phyloP scores from a whole-genome alignment of 2,113 vertebrate species.

The Mugil cephalus region DNA sequence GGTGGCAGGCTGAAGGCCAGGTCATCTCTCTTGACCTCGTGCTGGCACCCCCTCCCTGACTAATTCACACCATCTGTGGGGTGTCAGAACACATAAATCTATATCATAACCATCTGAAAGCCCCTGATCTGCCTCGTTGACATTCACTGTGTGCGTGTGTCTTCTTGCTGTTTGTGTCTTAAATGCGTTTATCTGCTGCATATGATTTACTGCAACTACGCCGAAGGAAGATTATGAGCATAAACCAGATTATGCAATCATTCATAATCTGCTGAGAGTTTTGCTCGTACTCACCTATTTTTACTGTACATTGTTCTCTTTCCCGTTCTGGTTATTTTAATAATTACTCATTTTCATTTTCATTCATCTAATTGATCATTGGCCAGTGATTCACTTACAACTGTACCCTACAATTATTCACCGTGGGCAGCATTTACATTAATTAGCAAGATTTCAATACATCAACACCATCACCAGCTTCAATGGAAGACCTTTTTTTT shows the following conservation, averaged over 20 bases:
- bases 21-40: conserved; percentile 71
- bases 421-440: background rate
- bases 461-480: background rate
- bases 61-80: conserved; percentile 80
- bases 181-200: conserved; percentile 39
- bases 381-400: background rate
- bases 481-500: no score
- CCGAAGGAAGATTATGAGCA: conserved; percentile 34
- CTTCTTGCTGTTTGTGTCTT: conserved; percentile 23
- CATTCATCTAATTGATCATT: no score
- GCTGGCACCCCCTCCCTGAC: conserved; percentile 68
- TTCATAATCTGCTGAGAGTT: conserved; percentile 39
- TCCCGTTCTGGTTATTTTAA: background rate
- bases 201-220: conserved; percentile 39
- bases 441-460: background rate
- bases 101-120: conserved; percentile 65
- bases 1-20: conserved; percentile 73
- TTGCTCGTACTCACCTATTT: background rate
- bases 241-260: conserved; percentile 44
- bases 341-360: background rate
- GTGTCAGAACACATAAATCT: conserved; percentile 76
- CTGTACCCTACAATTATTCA: no score
- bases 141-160: conserved; percentile 41
- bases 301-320: background rate
- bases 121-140: conserved; percentile 47